These are phyloP conservation scores for Anarhynchus alexandrinus DNA, from an alignment of 2,113 vertebrate species.

Conservation along the genomic window DNA sequence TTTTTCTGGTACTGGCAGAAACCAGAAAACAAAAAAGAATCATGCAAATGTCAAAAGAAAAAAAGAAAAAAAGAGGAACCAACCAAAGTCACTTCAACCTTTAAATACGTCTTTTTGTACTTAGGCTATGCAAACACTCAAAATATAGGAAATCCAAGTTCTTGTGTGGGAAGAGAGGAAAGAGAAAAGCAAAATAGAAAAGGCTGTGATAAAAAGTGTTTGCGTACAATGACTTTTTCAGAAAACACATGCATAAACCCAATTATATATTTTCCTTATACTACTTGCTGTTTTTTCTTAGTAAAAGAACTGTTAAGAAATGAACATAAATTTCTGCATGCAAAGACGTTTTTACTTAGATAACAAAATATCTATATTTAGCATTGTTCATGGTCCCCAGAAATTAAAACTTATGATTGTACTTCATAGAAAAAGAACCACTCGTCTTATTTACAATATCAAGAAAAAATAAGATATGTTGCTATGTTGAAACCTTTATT, in stretches of 20 bases:
- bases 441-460: background rate
- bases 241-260: accelerated
- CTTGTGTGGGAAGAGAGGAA: background rate
- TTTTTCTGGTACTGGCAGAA: background rate
- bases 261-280: background rate
- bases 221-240: background rate
- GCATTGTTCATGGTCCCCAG: background rate
- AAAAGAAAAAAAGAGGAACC: background rate
- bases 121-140: background rate
- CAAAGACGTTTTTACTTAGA: background rate
- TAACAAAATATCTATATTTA: background rate
- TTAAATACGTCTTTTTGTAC: background rate
- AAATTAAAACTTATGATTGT: background rate
- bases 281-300: background rate
- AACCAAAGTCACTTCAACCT: background rate
- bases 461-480: background rate
- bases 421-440: background rate
- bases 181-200: background rate
- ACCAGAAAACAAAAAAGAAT: background rate
- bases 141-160: accelerated
- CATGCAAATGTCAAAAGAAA: background rate
- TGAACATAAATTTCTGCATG: background rate
- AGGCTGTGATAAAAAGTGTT: background rate
- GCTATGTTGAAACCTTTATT: background rate
- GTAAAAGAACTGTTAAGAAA: background rate